Evolutionary conservation across 1,140 invertebrate species (phyloP), one percentile per base, ranked within the genome.

Genomic region (Megalonaias nervosa): DNA sequence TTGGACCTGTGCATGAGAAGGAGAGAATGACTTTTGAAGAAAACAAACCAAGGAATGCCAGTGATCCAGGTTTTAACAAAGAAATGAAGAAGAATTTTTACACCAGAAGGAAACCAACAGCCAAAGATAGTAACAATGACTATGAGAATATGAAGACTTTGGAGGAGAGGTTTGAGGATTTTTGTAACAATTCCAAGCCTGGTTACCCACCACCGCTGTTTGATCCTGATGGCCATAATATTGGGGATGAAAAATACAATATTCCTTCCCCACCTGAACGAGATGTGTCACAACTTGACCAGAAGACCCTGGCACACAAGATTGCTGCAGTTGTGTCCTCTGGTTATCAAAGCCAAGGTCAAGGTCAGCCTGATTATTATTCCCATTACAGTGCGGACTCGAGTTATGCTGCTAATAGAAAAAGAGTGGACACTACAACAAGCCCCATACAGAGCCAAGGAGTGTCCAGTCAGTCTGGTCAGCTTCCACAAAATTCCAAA

Each of bases 181-280:
- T 87, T 72, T 88, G 82, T 74, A 75, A 86, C 60, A 83, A 84
- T 70, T 88, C 92, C 73, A 76, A 84, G 66, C 93, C 94, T 55
- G 92, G 92, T 71, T 92, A 89, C 66, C 84, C 85, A 17, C 82
- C 86, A 19, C 88, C 88, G 57, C 82, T 79, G 31, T 78, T 86
- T 79, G 88, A 89, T 76, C 85, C 86, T 26, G 88, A 94, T 81
- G 94, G 95, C 88, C 93, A 94, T 86, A 93, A 94, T 83, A 93
- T 93, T 68, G 93, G 93, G 65, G 94, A 95, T 87, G 92, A 93
- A 76, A 93, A 95, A 81, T 95, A 95, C 89, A 93, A 92, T 76
- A 94, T 94, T 57, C 94, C 94, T 15, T 95, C 95, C 57, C 94
- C 94, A 2, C 95, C 95, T 0, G 94, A 95, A 90, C 89, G 94